These are phyloP conservation scores for Drosophila vallismaia DNA, from an alignment of 2,888 invertebrate species.

Conservation along the genomic window DNA sequence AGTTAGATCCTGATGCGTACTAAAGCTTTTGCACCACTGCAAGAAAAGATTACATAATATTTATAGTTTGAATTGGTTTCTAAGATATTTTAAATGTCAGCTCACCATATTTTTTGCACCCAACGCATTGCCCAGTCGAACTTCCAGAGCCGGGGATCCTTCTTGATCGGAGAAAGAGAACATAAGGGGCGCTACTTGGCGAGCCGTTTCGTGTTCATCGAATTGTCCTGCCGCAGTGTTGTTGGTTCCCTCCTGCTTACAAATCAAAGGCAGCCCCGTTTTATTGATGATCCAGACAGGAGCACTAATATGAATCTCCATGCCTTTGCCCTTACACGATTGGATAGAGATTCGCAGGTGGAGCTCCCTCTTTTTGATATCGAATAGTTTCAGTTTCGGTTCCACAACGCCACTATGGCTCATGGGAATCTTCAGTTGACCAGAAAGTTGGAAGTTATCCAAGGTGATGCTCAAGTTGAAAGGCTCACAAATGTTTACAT, in stretches of 20 bases:
- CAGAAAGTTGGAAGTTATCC: slow-evolving; percentile 92
- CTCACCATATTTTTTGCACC: slow-evolving; percentile 86
- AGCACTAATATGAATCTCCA: slow-evolving; percentile 90
- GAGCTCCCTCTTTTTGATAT: slow-evolving; percentile 89
- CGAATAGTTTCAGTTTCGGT: slow-evolving; percentile 90
- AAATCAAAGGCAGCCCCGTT: slow-evolving; percentile 97
- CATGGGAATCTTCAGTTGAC: slow-evolving; percentile 86
- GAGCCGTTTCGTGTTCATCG: slow-evolving; percentile 96
- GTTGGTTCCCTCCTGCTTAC: slow-evolving; percentile 93
- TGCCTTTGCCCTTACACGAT: slow-evolving; percentile 86
- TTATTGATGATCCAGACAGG: slow-evolving; percentile 98
- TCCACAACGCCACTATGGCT: slow-evolving; percentile 86
- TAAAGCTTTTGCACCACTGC: slow-evolving; percentile 94
- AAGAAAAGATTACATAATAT: slow-evolving; percentile 38
- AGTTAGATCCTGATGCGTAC: slow-evolving; percentile 91
- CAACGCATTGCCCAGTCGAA: slow-evolving; percentile 89
- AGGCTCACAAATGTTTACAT: slow-evolving; percentile 85
- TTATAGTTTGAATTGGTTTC: no score
- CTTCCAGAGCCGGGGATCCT: slow-evolving; percentile 90
- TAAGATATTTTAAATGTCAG: slow-evolving; percentile 1
- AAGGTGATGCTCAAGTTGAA: slow-evolving; percentile 90
- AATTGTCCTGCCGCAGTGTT: slow-evolving; percentile 94
- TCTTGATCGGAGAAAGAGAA: slow-evolving; percentile 97
- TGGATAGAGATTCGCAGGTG: slow-evolving; percentile 89
- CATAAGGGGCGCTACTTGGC: slow-evolving; percentile 95